Conservation (phyloP, 2,888 invertebrate species). For the Thalpophila matura region DNA sequence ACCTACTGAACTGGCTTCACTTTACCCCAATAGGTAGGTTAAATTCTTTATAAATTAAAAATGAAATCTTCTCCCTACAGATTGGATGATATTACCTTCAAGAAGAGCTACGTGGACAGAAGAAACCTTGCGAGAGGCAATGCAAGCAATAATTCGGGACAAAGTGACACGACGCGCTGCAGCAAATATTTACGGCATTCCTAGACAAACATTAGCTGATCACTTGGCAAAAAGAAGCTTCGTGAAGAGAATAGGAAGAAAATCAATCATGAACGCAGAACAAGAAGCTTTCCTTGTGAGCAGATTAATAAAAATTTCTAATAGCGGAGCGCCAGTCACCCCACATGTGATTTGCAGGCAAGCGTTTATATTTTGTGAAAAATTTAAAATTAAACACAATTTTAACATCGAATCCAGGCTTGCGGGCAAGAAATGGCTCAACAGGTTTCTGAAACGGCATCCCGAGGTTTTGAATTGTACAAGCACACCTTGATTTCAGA, state of each 20-base stretch:
- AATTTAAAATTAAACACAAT: conserved; percentile 30
- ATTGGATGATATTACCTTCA: background rate
- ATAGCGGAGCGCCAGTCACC: conserved; percentile 11
- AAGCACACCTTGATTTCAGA: conserved; percentile 2
- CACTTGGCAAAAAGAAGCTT: conserved; percentile 14
- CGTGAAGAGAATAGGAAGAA: conserved; percentile 21
- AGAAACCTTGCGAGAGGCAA: conserved; percentile 16
- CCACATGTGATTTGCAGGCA: conserved; percentile 28
- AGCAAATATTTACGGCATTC: conserved; percentile 23
- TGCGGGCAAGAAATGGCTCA: conserved; percentile 41
- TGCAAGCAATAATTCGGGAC: conserved; percentile 8
- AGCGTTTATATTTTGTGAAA: conserved; percentile 32
- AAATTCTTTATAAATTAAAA: background rate
- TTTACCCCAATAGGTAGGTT: no score
- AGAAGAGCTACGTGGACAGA: conserved; percentile 26
- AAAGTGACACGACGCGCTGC: conserved; percentile 12
- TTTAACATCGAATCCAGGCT: conserved; percentile 21
- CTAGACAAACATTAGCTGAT: conserved; percentile 23
- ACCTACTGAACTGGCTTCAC: background rate
- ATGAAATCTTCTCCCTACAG: conserved; percentile 1
- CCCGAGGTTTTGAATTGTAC: conserved; percentile 22
- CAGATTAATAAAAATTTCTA: conserved; percentile 8
- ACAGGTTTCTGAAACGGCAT: conserved; percentile 32
- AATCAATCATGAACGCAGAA: conserved; percentile 24
- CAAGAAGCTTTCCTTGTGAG: conserved; percentile 18